Conservation (phyloP, 2,888 invertebrate species). For the Callimorpha dominula region DNA sequence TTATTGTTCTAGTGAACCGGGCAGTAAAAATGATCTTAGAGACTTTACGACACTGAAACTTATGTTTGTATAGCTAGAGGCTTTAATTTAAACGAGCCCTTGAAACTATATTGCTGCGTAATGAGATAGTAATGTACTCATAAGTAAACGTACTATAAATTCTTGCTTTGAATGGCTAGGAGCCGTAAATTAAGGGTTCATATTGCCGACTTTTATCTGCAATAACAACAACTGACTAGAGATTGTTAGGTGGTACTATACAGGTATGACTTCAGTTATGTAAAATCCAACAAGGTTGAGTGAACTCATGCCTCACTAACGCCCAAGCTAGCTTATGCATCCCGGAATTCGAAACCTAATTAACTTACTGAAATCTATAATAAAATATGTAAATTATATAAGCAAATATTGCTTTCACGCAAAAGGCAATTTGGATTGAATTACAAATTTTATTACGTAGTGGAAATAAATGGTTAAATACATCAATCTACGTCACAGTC, state of each 20-base stretch:
- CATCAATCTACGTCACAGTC: neutral
- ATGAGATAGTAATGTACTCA: conserved; percentile 1
- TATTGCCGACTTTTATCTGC: neutral
- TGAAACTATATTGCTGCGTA: conserved; percentile 20
- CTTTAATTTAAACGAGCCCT: conserved; percentile 17
- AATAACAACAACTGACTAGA: neutral
- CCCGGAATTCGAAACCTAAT: neutral
- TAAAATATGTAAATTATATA: conserved; percentile 1
- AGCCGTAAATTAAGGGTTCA: neutral
- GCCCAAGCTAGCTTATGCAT: neutral
- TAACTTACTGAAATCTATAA: neutral
- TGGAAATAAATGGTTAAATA: neutral
- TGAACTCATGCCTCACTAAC: neutral
- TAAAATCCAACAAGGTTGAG: neutral
- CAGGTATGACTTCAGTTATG: neutral
- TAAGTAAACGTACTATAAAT: neutral
- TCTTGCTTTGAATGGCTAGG: neutral
- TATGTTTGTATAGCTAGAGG: conserved; percentile 5
- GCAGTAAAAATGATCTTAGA: conserved; percentile 30
- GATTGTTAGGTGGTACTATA: neutral
- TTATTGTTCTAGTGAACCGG: conserved; percentile 26
- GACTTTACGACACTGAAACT: conserved; percentile 22
- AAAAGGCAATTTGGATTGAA: neutral
- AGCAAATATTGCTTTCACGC: neutral
- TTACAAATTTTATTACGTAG: neutral